Percentiles rank a stretch among this genome's conserved stretches.
Evolutionary conservation across 2,888 invertebrate genomes (phyloP).

Genomic region (Timema podura): DNA sequence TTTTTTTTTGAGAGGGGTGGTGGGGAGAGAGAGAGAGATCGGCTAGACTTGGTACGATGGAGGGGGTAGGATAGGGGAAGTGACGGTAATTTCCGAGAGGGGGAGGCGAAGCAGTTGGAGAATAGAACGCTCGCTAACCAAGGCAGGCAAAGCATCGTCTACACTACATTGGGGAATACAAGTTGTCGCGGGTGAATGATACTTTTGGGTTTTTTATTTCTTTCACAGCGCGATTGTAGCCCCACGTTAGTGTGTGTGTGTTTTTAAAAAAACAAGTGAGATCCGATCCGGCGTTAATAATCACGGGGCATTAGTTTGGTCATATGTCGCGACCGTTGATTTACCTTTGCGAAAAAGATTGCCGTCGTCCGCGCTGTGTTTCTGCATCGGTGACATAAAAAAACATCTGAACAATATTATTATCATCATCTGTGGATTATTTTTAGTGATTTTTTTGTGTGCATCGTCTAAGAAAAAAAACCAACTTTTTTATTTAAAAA

Average conservation of each 20-base stretch:
- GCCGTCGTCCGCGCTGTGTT: too few species aligned
- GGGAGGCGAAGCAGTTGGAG: conserved; percentile 59
- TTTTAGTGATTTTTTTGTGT: too few species aligned
- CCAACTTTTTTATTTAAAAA: too few species aligned
- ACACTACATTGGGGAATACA: conserved; percentile 8
- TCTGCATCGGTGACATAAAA: too few species aligned
- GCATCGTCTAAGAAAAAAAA: too few species aligned
- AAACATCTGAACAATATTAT: too few species aligned
- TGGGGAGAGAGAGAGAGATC: conserved; percentile 49
- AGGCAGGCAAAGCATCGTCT: conserved; percentile 42
- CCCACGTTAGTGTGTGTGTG: conserved; percentile 4
- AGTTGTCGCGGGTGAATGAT: neutral
- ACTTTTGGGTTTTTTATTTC: too few species aligned
- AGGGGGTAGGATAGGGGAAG: conserved; percentile 38
- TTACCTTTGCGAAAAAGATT: too few species aligned
- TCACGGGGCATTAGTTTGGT: too few species aligned
- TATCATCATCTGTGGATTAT: too few species aligned
- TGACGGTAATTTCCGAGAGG: conserved; percentile 47
- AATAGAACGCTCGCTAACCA: conserved; percentile 47
- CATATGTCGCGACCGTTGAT: too few species aligned
- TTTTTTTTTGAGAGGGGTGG: conserved; percentile 46
- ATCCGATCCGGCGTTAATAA: too few species aligned
- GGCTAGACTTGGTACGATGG: conserved; percentile 44
- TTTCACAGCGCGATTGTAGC: neutral
- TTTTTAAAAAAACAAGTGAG: neutral